phyloP scores from a whole-genome alignment of 2,888 invertebrate species.

The Ptychoptera contaminata region DNA sequence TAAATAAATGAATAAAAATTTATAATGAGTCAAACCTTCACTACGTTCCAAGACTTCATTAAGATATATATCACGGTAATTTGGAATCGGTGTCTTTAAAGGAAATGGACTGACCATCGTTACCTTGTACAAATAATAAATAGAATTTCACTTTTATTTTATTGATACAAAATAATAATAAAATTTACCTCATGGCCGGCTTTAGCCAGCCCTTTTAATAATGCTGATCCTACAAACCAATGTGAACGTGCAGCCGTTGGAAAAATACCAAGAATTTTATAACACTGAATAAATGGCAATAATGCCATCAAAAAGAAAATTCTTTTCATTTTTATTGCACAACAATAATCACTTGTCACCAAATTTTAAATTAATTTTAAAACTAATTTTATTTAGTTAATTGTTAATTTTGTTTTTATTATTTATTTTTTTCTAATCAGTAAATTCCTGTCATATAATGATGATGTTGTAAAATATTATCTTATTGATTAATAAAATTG shows the following conservation, averaged over 20 bases:
- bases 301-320: neutral
- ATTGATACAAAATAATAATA: too few relatives aligned
- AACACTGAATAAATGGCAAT: neutral
- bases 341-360: too few relatives aligned
- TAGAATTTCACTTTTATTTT: too few relatives aligned
- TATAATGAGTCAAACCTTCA: neutral
- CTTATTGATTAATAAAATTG: too few relatives aligned
- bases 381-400: too few relatives aligned
- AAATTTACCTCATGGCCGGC: constrained; percentile 27
- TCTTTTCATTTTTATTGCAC: neutral
- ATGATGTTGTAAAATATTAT: too few relatives aligned
- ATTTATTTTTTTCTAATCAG: too few relatives aligned
- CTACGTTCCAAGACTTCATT: constrained; percentile 12
- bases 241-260: constrained; percentile 14
- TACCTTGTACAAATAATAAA: neutral
- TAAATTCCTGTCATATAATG: too few relatives aligned
- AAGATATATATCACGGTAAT: constrained; percentile 14
- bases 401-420: too few relatives aligned
- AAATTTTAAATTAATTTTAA: too few relatives aligned
- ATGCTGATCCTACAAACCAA: constrained; percentile 20
- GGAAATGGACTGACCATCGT: constrained; percentile 16
- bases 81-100: constrained; percentile 16
- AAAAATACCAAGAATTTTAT: neutral
- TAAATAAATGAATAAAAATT: neutral
- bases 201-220: constrained; percentile 21